phyloP scores from a whole-genome alignment of 2,888 invertebrate genomes.

The Dilophus febrilis region DNA sequence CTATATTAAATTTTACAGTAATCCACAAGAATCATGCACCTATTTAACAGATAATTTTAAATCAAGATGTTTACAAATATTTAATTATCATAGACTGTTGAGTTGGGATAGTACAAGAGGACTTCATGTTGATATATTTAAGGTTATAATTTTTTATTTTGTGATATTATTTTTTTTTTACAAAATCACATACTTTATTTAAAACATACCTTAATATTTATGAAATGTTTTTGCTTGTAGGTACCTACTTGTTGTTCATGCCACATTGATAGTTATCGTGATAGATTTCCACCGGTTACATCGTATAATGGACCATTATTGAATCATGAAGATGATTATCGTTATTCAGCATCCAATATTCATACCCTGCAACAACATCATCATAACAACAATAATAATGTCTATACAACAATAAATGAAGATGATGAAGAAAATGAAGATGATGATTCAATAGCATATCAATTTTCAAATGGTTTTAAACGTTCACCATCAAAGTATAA shows the following conservation, averaged over 20 bases:
- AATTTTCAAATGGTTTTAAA: constrained; percentile 14
- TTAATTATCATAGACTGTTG: constrained; percentile 63
- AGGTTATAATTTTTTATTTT: constrained; percentile 30
- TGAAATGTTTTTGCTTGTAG: too few relatives aligned
- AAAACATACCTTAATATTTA: constrained; percentile 11
- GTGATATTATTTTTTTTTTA: not conserved
- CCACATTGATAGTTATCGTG: constrained; percentile 59
- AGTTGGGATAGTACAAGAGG: constrained; percentile 69
- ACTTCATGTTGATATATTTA: constrained; percentile 69
- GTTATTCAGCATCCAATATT: constrained; percentile 5
- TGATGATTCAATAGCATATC: constrained; percentile 13
- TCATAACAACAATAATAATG: not conserved
- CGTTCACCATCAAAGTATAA: constrained; percentile 6
- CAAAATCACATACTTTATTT: not conserved
- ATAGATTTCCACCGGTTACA: constrained; percentile 41
- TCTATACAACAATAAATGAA: constrained; percentile 12
- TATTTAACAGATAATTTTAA: constrained; percentile 63
- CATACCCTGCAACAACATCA: not conserved
- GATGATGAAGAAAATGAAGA: constrained; percentile 12
- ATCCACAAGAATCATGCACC: constrained; percentile 56
- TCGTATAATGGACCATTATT: not conserved
- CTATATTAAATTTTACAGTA: constrained; percentile 32
- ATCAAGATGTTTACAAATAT: constrained; percentile 66
- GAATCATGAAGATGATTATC: constrained; percentile 26
- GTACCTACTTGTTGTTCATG: constrained; percentile 69